These are phyloP conservation scores for Ardeotis arabs DNA, from an alignment of 2,113 vertebrate genomes.

Conservation along the genomic window DNA sequence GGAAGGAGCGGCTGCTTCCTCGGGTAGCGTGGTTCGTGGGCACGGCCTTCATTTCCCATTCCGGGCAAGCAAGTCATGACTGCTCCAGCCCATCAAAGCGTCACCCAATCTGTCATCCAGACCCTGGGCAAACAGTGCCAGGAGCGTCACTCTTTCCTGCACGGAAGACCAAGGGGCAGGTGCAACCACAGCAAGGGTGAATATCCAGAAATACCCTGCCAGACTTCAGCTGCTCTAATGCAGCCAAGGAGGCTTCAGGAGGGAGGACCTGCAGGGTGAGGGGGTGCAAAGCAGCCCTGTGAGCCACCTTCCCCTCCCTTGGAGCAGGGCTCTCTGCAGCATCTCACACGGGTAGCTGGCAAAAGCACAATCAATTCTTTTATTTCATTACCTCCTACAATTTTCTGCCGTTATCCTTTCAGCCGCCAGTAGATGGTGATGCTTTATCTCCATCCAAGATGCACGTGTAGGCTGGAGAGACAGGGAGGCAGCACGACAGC, in stretches of 20 bases:
- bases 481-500: neutral
- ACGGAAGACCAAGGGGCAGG: neutral
- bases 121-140: neutral
- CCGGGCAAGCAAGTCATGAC: neutral
- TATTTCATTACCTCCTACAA: neutral
- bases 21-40: accelerated
- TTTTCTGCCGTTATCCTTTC: neutral
- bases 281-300: accelerated
- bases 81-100: neutral
- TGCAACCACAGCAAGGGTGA: neutral
- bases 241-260: neutral
- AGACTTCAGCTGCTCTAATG: neutral
- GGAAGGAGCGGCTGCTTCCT: neutral
- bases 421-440: conserved; percentile 44
- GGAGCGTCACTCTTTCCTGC: neutral
- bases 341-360: neutral
- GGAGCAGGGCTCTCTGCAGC: neutral
- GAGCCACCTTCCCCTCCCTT: neutral
- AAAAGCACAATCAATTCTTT: neutral
- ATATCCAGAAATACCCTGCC: neutral
- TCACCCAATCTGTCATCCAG: neutral
- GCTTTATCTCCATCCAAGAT: neutral
- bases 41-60: neutral
- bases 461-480: accelerated
- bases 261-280: neutral